Base-by-base conservation (phyloP, 2,113 vertebrate species). In the Macrotis lagotis region DNA sequence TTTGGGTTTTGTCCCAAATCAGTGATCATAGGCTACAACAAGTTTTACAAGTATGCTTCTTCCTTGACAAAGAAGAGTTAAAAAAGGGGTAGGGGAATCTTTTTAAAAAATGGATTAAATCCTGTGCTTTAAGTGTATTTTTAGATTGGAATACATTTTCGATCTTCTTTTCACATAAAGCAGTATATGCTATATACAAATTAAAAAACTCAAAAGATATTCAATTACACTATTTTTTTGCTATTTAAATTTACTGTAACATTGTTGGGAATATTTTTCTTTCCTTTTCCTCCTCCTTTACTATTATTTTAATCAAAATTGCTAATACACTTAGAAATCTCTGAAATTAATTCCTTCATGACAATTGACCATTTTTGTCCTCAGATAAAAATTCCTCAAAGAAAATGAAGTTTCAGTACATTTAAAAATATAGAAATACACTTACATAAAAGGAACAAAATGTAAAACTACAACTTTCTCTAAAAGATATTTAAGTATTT, bases 201-300 rank as follows among this genome's bases (percentile, higher is more conserved):
- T 96, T 94, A 96, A 91, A 96, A 97, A 95, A 96, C 91, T 96
- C 94, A 95, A 97, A 95, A 97, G 93, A 94, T 95, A 96, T 97
- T 97, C 96, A 55, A 94, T 93, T 91, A 94, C 37, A 93, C 91
- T 91, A 90, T 90, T 31, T 94, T 97, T 92, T 95, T 89, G 25
- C 96, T 96, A 96, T 94, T 9, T 52, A 95, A 91, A 97, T 97
- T 97, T 94, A 95, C 93, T 94, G 91, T 92, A 96, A 94, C 48
- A 90, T 94, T 92, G 52, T 92, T 92, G 88, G 95, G 92, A 95
- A 3, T 96, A 37, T 44, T 97, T 94, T 95, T 91, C 90, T 94
- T 91, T 95, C 16, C 59, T 11, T 66, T 66, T 16, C 31, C 3
- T 66, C 14, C 31, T 8, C 31, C 91, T 90, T 97, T 88, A 94